Conservation (phyloP, 2,888 invertebrate species). For the Belgica antarctica region DNA sequence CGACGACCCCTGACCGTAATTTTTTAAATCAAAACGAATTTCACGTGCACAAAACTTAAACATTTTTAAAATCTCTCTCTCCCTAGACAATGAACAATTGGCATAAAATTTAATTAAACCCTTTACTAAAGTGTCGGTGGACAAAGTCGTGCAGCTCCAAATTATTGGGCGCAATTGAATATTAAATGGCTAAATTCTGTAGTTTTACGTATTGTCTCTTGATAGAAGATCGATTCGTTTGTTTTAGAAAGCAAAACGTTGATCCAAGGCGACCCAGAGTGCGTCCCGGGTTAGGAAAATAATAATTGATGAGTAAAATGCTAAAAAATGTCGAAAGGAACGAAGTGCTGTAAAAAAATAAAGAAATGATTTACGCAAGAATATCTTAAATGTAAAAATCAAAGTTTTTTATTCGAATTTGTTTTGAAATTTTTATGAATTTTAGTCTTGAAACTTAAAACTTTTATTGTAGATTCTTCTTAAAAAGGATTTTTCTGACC, state of each 20-base stretch:
- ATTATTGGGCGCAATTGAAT: neutral
- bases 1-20: constrained; percentile 55
- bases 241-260: neutral
- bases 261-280: too few species aligned
- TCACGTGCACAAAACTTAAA: neutral
- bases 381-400: constrained; percentile 21
- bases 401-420: neutral
- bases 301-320: too few species aligned
- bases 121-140: too few species aligned
- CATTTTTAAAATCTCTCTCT: constrained; percentile 2
- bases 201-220: neutral
- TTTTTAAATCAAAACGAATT: constrained; percentile 47
- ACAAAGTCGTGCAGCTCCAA: too few species aligned
- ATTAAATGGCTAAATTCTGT: constrained; percentile 9
- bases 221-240: neutral
- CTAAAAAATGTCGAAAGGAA: neutral
- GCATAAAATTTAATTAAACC: neutral
- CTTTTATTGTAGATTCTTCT: too few species aligned
- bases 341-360: neutral
- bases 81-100: neutral
- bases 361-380: constrained; percentile 8
- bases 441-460: neutral
- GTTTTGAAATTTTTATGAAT: neutral
- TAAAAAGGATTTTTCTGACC: neutral
- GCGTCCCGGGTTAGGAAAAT: too few species aligned